Evolutionary conservation across 2,888 invertebrate species (phyloP).

Genomic region (Odontocerum albicorne): DNA sequence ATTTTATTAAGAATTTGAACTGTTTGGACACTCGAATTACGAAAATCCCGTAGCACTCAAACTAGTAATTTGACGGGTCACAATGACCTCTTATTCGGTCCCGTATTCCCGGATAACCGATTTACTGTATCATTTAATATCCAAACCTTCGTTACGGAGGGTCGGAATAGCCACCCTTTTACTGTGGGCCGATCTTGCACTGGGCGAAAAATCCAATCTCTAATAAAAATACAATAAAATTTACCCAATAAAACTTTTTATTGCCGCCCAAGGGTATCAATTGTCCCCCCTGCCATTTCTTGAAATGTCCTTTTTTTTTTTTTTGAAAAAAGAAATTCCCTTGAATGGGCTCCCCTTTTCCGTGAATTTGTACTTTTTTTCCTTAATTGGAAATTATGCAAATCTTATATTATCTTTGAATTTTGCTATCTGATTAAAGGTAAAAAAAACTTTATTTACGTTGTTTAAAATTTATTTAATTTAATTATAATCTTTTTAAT

Average conservation of each 20-base stretch:
- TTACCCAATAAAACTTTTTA: constrained; percentile 36
- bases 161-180: constrained; percentile 9
- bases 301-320: not conserved
- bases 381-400: no score
- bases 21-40: no score
- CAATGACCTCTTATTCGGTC: constrained; percentile 4
- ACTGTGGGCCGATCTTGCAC: constrained; percentile 8
- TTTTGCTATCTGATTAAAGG: no score
- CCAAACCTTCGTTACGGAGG: constrained; percentile 17
- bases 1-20: no score
- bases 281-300: constrained; percentile 9
- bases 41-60: no score
- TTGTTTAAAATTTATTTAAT: no score
- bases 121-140: constrained; percentile 19
- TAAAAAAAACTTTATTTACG: no score
- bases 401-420: no score
- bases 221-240: constrained; percentile 36
- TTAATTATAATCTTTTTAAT: no score
- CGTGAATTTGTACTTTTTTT: not conserved
- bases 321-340: not conserved
- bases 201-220: constrained; percentile 29
- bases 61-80: constrained; percentile 5
- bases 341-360: not conserved
- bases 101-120: not conserved
- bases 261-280: constrained; percentile 26